phyloP scores from a whole-genome alignment of 2,888 invertebrate genomes.

The Sinotaia quadrata region DNA sequence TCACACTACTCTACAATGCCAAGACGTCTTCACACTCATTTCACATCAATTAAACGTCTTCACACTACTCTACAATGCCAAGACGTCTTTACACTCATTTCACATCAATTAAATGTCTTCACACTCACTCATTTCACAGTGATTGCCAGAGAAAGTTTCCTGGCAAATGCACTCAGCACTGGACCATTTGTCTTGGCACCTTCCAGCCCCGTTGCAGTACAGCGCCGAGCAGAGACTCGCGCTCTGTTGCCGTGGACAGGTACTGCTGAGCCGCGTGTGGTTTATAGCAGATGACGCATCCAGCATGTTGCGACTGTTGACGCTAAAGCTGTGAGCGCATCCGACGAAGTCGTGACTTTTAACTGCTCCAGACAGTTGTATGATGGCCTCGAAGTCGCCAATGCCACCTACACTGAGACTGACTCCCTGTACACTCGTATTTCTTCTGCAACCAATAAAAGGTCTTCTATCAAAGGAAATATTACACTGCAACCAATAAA shows the following conservation, averaged over 20 bases:
- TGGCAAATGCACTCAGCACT: conserved; percentile 78
- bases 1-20: no score
- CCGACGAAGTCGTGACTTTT: conserved; percentile 94
- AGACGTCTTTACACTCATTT: no score
- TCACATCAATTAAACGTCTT: no score
- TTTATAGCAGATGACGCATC: conserved; percentile 60
- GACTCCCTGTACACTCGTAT: conserved; percentile 26
- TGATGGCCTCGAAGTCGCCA: conserved; percentile 85
- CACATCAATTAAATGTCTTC: no score
- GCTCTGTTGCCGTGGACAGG: conserved; percentile 80
- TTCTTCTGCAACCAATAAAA: neutral
- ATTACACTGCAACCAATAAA: no score
- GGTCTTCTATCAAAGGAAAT: no score
- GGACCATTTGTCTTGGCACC: conserved; percentile 90
- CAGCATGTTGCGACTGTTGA: conserved; percentile 80
- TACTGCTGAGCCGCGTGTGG: conserved; percentile 82
- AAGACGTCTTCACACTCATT: no score
- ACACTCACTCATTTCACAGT: conserved; percentile 78
- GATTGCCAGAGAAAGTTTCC: conserved; percentile 81
- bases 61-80: no score
- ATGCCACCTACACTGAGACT: conserved; percentile 88
- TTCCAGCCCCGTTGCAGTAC: conserved; percentile 76
- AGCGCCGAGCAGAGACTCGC: conserved; percentile 50
- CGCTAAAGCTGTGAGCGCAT: conserved; percentile 90
- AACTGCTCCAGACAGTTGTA: conserved; percentile 91